phyloP scores from a whole-genome alignment of 2,113 vertebrate genomes.

The Paradoxurus hermaphroditus region DNA sequence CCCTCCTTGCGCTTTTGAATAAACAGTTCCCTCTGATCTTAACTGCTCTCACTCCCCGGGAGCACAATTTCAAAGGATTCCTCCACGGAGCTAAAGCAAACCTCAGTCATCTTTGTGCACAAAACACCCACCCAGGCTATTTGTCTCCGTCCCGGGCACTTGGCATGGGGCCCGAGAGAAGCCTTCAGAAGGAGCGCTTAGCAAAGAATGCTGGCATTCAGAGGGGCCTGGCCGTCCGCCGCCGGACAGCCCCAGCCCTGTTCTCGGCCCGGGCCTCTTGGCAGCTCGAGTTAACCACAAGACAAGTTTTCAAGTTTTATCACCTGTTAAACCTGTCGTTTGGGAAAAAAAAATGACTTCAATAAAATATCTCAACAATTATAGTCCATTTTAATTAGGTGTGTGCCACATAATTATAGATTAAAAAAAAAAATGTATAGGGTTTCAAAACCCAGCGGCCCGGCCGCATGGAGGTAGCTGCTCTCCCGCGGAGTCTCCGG shows the following conservation, averaged over 20 bases:
- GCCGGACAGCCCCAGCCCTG: constrained; percentile 78
- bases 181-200: constrained; percentile 80
- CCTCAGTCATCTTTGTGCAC: constrained; percentile 79
- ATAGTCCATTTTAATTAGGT: constrained; percentile 85
- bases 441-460: constrained; percentile 70
- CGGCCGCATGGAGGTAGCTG: not conserved
- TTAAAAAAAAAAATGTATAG: constrained; percentile 75
- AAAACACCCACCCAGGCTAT: constrained; percentile 84
- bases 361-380: constrained; percentile 89
- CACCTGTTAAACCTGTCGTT: constrained; percentile 87
- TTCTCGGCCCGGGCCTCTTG: constrained; percentile 83
- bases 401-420: constrained; percentile 84
- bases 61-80: constrained; percentile 80
- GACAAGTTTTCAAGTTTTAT: constrained; percentile 93
- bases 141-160: constrained; percentile 81
- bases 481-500: not conserved
- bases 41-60: constrained; percentile 64
- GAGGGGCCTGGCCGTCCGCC: constrained; percentile 80
- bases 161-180: constrained; percentile 83
- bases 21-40: constrained; percentile 72
- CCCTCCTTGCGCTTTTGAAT: constrained; percentile 60
- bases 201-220: constrained; percentile 81
- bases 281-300: constrained; percentile 85
- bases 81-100: constrained; percentile 79
- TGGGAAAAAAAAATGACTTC: constrained; percentile 84